Evolutionary conservation across 2,113 vertebrate genomes (phyloP).

Genomic region (Gymnocephalus cernua): DNA sequence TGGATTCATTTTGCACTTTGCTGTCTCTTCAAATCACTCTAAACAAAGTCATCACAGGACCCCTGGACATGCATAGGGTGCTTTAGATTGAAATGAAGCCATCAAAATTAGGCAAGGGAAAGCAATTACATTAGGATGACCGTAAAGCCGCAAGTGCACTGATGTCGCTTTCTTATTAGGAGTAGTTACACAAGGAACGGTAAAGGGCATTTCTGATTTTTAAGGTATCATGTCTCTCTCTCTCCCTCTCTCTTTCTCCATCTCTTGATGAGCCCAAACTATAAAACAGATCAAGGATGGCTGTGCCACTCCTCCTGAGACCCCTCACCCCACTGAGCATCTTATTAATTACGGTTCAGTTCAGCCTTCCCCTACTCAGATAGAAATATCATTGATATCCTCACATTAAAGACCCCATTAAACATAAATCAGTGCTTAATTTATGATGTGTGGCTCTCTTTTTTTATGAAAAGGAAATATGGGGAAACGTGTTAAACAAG

Average conservation of each 20-base stretch:
- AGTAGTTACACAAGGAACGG: slow-evolving; percentile 74
- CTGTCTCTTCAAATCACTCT: slow-evolving; percentile 96
- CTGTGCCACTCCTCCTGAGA: slow-evolving; percentile 70
- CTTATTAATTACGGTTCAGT: slow-evolving; percentile 84
- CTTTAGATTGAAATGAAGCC: slow-evolving; percentile 90
- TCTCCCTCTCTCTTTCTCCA: slow-evolving; percentile 48
- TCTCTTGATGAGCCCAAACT: slow-evolving; percentile 64
- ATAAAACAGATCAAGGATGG: slow-evolving; percentile 68
- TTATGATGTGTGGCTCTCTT: slow-evolving; percentile 38
- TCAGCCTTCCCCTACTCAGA: slow-evolving; percentile 62
- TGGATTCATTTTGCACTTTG: slow-evolving; percentile 96
- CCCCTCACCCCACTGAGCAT: slow-evolving; percentile 70
- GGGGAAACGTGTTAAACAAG: not conserved
- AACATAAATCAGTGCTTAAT: slow-evolving; percentile 41
- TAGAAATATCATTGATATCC: slow-evolving; percentile 76
- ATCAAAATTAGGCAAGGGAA: slow-evolving; percentile 88
- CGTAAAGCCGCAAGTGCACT: slow-evolving; percentile 88
- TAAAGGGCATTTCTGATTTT: slow-evolving; percentile 54
- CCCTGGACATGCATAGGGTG: slow-evolving; percentile 82
- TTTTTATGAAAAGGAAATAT: slow-evolving; percentile 28
- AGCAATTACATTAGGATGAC: slow-evolving; percentile 93
- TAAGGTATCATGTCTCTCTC: slow-evolving; percentile 40
- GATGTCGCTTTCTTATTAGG: slow-evolving; percentile 90
- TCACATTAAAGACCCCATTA: slow-evolving; percentile 59
- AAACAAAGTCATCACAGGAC: slow-evolving; percentile 94